Conservation (phyloP, 2,113 vertebrate genomes). For the Triplophysa siluroides region DNA sequence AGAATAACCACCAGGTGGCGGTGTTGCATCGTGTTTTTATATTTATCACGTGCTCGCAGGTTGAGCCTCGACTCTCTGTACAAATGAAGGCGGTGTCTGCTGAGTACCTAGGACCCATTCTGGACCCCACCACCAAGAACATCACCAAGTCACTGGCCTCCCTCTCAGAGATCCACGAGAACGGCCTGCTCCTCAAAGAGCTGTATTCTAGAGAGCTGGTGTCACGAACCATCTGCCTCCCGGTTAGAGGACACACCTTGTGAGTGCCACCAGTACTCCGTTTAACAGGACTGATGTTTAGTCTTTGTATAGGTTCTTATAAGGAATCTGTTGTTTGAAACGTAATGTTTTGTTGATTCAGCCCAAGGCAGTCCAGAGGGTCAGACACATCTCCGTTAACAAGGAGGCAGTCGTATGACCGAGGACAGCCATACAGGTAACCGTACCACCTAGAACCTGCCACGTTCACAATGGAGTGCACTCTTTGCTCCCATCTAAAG, state of each 20-base stretch:
- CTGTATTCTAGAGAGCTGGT: conserved; percentile 82
- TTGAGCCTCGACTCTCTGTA: conserved; percentile 88
- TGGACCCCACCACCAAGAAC: conserved; percentile 84
- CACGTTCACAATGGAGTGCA: background rate
- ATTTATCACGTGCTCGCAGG: conserved; percentile 65
- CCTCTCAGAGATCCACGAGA: conserved; percentile 92
- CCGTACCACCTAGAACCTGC: too few species aligned
- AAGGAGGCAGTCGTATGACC: conserved; percentile 92
- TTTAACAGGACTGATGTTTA: background rate
- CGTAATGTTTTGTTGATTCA: conserved; percentile 60
- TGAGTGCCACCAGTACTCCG: conserved; percentile 72
- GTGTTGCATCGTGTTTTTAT: conserved; percentile 38
- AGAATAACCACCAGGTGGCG: conserved; percentile 64
- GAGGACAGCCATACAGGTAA: conserved; percentile 85
- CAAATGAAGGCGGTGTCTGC: conserved; percentile 96
- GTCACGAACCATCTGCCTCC: conserved; percentile 89
- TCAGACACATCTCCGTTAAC: conserved; percentile 89
- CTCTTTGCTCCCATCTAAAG: background rate
- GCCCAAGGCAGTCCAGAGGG: conserved; percentile 91
- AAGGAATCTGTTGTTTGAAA: background rate
- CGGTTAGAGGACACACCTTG: conserved; percentile 92
- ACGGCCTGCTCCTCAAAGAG: conserved; percentile 78
- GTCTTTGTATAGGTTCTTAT: background rate
- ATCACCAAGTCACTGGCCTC: conserved; percentile 96
- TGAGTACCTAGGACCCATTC: conserved; percentile 86